phyloP scores from a whole-genome alignment of 2,888 invertebrate species.

The Drosophila subquinaria region DNA sequence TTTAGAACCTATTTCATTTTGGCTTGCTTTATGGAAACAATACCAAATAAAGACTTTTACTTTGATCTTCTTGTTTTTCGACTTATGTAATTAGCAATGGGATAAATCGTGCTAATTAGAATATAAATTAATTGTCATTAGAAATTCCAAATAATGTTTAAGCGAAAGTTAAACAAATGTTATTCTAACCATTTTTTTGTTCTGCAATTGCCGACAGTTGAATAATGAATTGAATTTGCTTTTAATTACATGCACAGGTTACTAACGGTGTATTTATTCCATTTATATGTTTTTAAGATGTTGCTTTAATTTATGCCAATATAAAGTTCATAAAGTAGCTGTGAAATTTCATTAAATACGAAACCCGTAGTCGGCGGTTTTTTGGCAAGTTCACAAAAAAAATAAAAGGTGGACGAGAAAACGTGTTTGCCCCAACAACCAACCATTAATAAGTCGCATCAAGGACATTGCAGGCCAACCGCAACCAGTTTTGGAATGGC shows the following conservation, averaged over 20 bases:
- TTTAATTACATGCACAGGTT: conserved; percentile 30
- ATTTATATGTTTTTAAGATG: conserved; percentile 6
- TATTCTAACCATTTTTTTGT: conserved; percentile 33
- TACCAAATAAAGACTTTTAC: not conserved
- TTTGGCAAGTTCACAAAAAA: conserved; percentile 19
- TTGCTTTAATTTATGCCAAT: conserved; percentile 36
- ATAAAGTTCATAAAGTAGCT: conserved; percentile 59
- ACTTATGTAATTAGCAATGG: conserved; percentile 28
- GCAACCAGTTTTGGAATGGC: conserved; percentile 64
- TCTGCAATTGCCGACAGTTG: conserved; percentile 1
- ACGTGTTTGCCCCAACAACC: conserved; percentile 59
- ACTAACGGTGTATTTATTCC: conserved; percentile 55
- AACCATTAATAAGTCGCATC: conserved; percentile 64
- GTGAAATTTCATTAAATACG: conserved; percentile 53
- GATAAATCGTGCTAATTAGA: conserved; percentile 31
- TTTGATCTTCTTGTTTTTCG: conserved; percentile 17
- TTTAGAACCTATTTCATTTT: conserved; percentile 2
- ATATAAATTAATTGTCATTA: conserved; percentile 19
- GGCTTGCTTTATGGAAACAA: conserved; percentile 10
- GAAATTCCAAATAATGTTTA: conserved; percentile 1
- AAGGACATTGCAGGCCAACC: conserved; percentile 63
- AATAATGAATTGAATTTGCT: not conserved
- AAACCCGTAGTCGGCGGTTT: conserved; percentile 20
- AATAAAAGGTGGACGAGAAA: conserved; percentile 45
- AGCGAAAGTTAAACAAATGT: not conserved